Conservation (phyloP, 2,113 vertebrate genomes). For the Catharus fuscescens region DNA sequence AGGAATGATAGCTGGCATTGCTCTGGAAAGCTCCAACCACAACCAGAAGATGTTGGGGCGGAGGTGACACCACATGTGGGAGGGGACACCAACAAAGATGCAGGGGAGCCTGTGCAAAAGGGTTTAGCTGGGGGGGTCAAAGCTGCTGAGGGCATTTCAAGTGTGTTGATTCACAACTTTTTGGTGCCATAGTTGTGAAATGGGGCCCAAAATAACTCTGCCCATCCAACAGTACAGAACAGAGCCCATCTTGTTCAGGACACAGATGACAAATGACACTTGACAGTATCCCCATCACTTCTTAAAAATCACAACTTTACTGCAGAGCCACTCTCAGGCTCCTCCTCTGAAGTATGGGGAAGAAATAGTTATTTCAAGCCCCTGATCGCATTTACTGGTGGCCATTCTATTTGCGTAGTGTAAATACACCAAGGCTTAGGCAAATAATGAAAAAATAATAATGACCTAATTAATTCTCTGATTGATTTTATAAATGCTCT, state of each 20-base stretch:
- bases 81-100: rapidly evolving
- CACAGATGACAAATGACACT: neutral
- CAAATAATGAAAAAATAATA: conserved; percentile 52
- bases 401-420: neutral
- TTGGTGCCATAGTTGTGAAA: neutral
- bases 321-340: neutral
- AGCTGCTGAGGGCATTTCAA: neutral
- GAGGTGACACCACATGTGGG: neutral
- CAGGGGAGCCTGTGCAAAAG: neutral
- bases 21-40: neutral
- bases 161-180: neutral
- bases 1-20: neutral
- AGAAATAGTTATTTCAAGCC: neutral
- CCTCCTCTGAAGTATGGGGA: neutral
- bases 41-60: neutral
- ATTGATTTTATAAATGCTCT: conserved; percentile 51
- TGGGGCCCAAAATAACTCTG: rapidly evolving
- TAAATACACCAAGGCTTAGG: neutral
- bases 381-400: neutral
- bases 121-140: neutral
- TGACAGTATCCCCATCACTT: neutral
- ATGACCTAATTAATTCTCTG: conserved; percentile 38
- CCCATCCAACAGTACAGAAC: neutral
- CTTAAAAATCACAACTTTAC: neutral
- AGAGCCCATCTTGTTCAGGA: rapidly evolving